Conservation (phyloP, 2,888 invertebrate genomes). For the Panzeria rudis region DNA sequence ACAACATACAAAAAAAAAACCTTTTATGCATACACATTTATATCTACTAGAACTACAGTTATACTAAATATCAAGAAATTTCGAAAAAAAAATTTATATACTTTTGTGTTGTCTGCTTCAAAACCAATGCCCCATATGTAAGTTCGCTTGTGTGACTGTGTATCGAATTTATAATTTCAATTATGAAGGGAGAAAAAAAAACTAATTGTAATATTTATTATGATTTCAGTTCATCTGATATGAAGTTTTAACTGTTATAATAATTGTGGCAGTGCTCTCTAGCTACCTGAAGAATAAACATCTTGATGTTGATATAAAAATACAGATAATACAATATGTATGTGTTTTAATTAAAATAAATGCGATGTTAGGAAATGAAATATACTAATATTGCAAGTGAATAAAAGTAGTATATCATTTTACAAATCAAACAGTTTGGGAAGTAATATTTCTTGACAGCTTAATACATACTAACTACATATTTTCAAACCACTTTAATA, state of each 20-base stretch:
- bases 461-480: too few relatives aligned
- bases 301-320: conserved; percentile 3
- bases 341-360: not conserved
- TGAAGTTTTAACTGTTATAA: not conserved
- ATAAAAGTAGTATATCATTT: not conserved
- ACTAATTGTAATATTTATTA: conserved; percentile 39
- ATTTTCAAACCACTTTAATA: too few relatives aligned
- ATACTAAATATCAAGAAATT: too few relatives aligned
- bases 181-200: conserved; percentile 26
- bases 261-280: not conserved
- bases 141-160: not conserved
- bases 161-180: conserved; percentile 18
- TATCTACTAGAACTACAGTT: too few relatives aligned
- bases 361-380: not conserved
- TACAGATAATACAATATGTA: not conserved
- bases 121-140: too few relatives aligned
- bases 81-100: too few relatives aligned
- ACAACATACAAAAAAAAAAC: too few relatives aligned
- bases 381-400: not conserved
- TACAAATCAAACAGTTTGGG: not conserved
- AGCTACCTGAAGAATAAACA: conserved; percentile 7
- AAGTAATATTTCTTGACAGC: too few relatives aligned
- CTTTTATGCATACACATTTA: too few relatives aligned
- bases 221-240: not conserved
- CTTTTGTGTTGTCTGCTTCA: too few relatives aligned